Evolutionary conservation across 2,888 invertebrate species (phyloP), one percentile per base, ranked within the genome.

Genomic region (Cephus runcator): DNA sequence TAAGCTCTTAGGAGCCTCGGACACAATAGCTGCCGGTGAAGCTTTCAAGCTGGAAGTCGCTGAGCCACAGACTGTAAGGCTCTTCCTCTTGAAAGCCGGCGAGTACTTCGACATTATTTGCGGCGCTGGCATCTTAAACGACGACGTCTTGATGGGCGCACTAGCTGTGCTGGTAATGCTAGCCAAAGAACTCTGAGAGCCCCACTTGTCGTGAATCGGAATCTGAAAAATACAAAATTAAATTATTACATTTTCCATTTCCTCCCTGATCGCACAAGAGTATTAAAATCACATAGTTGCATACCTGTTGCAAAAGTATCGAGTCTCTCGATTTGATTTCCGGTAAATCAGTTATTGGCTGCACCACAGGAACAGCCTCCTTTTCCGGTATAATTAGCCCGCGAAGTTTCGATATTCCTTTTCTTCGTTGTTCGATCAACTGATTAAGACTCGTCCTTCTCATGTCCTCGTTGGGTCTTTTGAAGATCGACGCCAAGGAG

Each of bases 381-480:
- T 94, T 93, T 86, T 97, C 97, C 6, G 97, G 97, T 88, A 98
- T 98, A 56, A 97, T 96, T 85, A 98, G 92, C n/a, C 97, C 97
- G 87, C 97, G 94, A 79, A 98, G 92, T 91, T 97, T 97, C 3
- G 97, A 96, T 92, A 97, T 94, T 33, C 96, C 96, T 88, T 95
- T 95, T 83, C 95, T 94, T 78, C 97, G 93, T 89, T 97, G 96
- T 91, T 97, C 97, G 85, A 96, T 94, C 83, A 97, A 92, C 84
- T 95, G 95, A 86, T 95, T 95, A 87, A 96, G 93, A 81, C 95
- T 95, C 1, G 94, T 94, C 88, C 94, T 94, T 82, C 95, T 94
- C 83, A 92, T 91, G 82, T 92, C 93, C 84, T 92, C 92, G 79
- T 76, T 84, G 69, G 85, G 87, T 73, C 86, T 83, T 56, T 85